Conservation (phyloP, 2,888 invertebrate species). For the Mythimna impura region DNA sequence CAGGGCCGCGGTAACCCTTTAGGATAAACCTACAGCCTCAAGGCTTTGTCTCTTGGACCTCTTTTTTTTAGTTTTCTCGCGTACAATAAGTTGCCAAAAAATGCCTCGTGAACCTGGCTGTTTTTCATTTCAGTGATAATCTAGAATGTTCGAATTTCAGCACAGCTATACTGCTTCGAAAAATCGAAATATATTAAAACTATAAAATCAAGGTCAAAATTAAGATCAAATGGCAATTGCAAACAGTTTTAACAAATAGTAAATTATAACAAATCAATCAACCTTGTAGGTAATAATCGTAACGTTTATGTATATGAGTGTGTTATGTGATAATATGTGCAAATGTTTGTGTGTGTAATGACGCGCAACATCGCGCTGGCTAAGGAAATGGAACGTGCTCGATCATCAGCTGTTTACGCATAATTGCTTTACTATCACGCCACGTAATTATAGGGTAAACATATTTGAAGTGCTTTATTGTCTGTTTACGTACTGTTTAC, state of each 20-base stretch:
- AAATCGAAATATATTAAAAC: no score
- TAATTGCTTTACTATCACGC: slow-evolving; percentile 17
- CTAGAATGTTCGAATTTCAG: no score
- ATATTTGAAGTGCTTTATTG: background rate
- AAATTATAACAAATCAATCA: slow-evolving; percentile 7
- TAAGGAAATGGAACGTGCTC: slow-evolving; percentile 50
- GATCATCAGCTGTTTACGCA: slow-evolving; percentile 21
- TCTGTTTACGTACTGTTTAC: background rate
- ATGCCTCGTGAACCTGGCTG: no score
- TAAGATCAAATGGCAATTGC: no score
- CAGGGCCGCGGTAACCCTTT: no score
- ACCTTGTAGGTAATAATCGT: background rate
- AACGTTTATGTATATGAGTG: slow-evolving; percentile 10
- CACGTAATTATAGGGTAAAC: background rate
- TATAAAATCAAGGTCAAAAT: no score
- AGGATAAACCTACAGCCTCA: no score
- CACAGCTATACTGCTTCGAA: no score
- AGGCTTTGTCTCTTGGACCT: no score
- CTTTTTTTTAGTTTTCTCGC: no score
- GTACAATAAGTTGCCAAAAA: no score
- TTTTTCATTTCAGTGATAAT: no score
- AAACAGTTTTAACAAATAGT: background rate
- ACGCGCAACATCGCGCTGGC: slow-evolving; percentile 24
- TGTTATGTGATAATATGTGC: slow-evolving; percentile 2
- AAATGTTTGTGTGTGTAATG: slow-evolving; percentile 25